These are phyloP conservation scores for Drosophila ananassae DNA, from an alignment of 1,140 invertebrate species.

Conservation along the genomic window DNA sequence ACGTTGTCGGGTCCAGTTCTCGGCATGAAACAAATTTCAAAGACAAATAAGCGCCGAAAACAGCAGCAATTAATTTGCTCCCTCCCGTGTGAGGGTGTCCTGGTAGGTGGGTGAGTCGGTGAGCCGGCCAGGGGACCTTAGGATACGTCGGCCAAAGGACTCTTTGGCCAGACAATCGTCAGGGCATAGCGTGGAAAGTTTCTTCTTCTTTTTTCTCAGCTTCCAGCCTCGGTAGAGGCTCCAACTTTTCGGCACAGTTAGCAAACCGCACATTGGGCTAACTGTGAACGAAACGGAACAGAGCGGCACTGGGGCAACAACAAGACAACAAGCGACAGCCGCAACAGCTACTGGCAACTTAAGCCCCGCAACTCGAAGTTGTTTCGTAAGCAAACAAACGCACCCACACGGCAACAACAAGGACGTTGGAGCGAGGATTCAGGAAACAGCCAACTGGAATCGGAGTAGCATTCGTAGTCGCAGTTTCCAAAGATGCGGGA, in stretches of 20 bases:
- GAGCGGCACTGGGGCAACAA: constrained; percentile 21
- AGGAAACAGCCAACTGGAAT: constrained; percentile 40
- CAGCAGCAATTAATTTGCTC: constrained; percentile 81
- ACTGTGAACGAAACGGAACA: constrained; percentile 56
- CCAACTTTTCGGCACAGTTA: constrained; percentile 68
- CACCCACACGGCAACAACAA: constrained; percentile 62
- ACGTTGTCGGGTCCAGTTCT: constrained; percentile 45
- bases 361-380: constrained; percentile 76
- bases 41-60: constrained; percentile 82
- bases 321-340: constrained; percentile 51
- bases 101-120: background rate
- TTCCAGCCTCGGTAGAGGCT: constrained; percentile 29
- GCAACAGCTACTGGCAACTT: constrained; percentile 76
- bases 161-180: constrained; percentile 67
- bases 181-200: constrained; percentile 45
- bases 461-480: constrained; percentile 10
- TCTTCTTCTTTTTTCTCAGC: constrained; percentile 44
- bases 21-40: constrained; percentile 78
- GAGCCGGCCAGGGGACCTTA: constrained; percentile 12
- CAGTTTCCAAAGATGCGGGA: constrained; percentile 26
- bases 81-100: constrained; percentile 51
- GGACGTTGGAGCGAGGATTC: constrained; percentile 7
- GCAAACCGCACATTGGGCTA: constrained; percentile 67
- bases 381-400: constrained; percentile 74
- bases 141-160: constrained; percentile 23